phyloP scores from a whole-genome alignment of 2,888 invertebrate species.

The Catonia carolina region DNA sequence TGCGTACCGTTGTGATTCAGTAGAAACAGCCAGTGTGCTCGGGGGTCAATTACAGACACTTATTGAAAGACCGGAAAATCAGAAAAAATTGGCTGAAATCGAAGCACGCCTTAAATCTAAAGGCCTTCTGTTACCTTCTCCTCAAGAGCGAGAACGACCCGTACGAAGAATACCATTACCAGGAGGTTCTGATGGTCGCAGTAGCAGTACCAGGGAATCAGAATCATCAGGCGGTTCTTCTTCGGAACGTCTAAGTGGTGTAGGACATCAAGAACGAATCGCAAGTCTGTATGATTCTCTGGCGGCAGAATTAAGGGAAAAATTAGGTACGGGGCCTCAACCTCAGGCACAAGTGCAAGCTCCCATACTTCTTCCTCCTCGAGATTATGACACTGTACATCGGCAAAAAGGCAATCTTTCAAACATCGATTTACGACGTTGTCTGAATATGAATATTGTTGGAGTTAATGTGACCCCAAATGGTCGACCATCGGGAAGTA shows the following conservation, averaged over 20 bases:
- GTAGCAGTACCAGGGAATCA: conserved; percentile 32
- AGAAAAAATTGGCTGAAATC: conserved; percentile 76
- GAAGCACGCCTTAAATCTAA: conserved; percentile 53
- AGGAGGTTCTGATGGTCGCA: conserved; percentile 22
- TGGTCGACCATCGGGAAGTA: background rate
- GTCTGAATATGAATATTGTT: conserved; percentile 63
- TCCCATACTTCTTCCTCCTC: conserved; percentile 73
- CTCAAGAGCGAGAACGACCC: conserved; percentile 29
- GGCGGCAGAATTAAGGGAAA: conserved; percentile 81
- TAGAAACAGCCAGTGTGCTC: conserved; percentile 84
- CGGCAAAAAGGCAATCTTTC: conserved; percentile 67
- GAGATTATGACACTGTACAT: conserved; percentile 91
- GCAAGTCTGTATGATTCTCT: conserved; percentile 83
- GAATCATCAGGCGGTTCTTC: conserved; percentile 36
- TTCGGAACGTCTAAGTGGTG: conserved; percentile 28
- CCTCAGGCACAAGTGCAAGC: conserved; percentile 25
- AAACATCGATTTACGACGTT: conserved; percentile 61
- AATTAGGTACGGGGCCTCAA: conserved; percentile 47
- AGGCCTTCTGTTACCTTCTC: conserved; percentile 39
- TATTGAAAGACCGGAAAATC: conserved; percentile 73
- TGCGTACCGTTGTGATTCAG: conserved; percentile 89
- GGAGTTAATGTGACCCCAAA: conserved; percentile 44
- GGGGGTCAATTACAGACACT: conserved; percentile 77
- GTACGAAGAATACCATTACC: conserved; percentile 25
- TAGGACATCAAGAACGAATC: conserved; percentile 42